Evolutionary conservation across 2,797 vertebrate genomes (phyloP).

Genomic region (Chelon labrosus): DNA sequence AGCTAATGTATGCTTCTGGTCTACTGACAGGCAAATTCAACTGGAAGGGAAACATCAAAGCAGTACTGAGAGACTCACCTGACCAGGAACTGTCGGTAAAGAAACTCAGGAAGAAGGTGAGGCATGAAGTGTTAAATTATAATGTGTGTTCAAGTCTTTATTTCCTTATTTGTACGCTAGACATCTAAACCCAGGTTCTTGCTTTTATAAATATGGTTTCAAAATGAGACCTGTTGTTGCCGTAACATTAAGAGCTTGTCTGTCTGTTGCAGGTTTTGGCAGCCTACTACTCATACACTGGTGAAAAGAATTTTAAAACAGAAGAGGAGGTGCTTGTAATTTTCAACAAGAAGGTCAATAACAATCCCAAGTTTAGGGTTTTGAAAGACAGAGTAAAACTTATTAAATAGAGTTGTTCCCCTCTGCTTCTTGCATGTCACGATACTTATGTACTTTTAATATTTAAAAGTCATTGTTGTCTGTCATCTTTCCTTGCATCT

Average conservation of each 20-base stretch:
- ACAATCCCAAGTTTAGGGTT: constrained; percentile 91
- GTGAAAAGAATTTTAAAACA: constrained; percentile 84
- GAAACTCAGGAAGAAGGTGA: constrained; percentile 95
- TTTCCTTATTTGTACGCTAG: neutral
- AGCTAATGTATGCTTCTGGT: constrained; percentile 22
- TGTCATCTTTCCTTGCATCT: constrained; percentile 10
- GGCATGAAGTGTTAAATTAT: neutral
- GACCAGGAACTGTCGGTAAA: constrained; percentile 93
- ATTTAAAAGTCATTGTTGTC: constrained; percentile 31
- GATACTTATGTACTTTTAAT: constrained; percentile 38
- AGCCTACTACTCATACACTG: constrained; percentile 88
- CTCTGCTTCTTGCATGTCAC: constrained; percentile 7
- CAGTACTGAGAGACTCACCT: constrained; percentile 88
- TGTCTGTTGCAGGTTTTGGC: constrained; percentile 87
- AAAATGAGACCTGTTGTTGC: neutral
- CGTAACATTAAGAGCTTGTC: constrained; percentile 7
- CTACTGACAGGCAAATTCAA: constrained; percentile 91
- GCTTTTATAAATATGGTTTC: neutral
- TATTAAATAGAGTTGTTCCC: constrained; percentile 79
- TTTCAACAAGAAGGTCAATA: constrained; percentile 94
- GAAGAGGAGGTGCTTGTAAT: constrained; percentile 88
- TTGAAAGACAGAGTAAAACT: constrained; percentile 93
- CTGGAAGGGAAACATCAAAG: constrained; percentile 97
- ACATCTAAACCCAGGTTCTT: neutral
- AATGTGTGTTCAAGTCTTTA: neutral